phyloP scores from a whole-genome alignment of 30 jellyfish, hydroid and myxozoan genomes.

The Mastigias papua region DNA sequence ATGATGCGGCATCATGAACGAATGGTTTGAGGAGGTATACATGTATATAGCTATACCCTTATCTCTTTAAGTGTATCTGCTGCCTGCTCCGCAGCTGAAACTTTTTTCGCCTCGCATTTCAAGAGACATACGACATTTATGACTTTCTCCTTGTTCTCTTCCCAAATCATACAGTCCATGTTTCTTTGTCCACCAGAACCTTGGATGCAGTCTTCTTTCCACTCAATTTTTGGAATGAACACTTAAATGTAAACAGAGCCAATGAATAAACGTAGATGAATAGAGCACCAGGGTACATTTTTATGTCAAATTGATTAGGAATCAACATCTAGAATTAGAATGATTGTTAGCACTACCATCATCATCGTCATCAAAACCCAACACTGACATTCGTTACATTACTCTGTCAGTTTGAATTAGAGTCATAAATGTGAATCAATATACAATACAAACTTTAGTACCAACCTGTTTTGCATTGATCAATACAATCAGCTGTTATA shows the following conservation, averaged over 20 bases:
- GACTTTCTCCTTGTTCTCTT: constrained; percentile 34
- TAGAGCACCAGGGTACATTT: too few relatives aligned
- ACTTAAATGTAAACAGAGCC: neutral
- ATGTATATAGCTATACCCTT: neutral
- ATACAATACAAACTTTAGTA: neutral
- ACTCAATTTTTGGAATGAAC: neutral
- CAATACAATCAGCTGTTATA: constrained; percentile 49
- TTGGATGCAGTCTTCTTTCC: neutral
- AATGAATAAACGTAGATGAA: neutral
- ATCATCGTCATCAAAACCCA: too few relatives aligned
- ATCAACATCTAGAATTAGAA: too few relatives aligned
- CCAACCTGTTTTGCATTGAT: constrained; percentile 46
- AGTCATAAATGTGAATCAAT: neutral
- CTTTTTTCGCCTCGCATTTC: constrained; percentile 41
- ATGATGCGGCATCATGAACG: too few relatives aligned
- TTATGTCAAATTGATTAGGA: too few relatives aligned
- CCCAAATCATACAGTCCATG: constrained; percentile 37
- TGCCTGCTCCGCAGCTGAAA: neutral
- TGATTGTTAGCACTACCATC: too few relatives aligned
- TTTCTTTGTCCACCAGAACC: constrained; percentile 2
- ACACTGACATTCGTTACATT: too few relatives aligned
- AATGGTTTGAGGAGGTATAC: too few relatives aligned
- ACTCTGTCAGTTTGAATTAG: neutral
- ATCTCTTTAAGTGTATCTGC: neutral
- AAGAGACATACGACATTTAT: constrained; percentile 31